phyloP scores from a whole-genome alignment of 2,797 vertebrate species.

The Pangasius larnaudii region DNA sequence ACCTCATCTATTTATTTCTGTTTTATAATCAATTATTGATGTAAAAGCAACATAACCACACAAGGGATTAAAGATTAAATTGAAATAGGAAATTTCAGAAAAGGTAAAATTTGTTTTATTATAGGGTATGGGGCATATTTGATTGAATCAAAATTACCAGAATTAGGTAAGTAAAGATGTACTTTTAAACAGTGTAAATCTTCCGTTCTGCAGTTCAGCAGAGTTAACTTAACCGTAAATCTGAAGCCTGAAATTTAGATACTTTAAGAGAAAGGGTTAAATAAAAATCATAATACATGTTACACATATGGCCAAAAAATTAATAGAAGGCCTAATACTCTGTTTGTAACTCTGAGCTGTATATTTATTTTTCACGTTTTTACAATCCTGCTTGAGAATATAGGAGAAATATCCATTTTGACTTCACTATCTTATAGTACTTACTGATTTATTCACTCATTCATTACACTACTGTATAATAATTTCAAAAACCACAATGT shows the following conservation, averaged over 20 bases:
- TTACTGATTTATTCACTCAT: neutral
- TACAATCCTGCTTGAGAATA: neutral
- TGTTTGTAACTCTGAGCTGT: neutral
- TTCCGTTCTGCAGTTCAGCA: too few species aligned
- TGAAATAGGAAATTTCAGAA: neutral
- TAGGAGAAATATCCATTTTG: neutral
- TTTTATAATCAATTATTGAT: neutral
- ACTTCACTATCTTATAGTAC: neutral
- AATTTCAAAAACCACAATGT: neutral
- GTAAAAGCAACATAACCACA: neutral
- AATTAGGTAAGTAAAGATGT: neutral
- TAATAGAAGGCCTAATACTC: neutral
- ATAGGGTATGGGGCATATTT: neutral
- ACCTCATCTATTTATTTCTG: neutral
- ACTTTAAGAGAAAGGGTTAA: neutral
- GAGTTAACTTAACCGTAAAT: too few species aligned
- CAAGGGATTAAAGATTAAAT: neutral
- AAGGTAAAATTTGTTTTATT: neutral
- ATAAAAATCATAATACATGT: neutral
- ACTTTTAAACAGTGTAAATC: neutral
- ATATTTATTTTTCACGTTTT: neutral
- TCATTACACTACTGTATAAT: neutral
- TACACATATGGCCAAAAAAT: neutral
- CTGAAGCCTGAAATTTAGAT: neutral
- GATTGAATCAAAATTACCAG: neutral